Percentiles rank a stretch among this genome's conserved stretches.
These are phyloP conservation scores for Coreoperca whiteheadi DNA, from an alignment of 2,113 vertebrate genomes.

Conservation along the genomic window DNA sequence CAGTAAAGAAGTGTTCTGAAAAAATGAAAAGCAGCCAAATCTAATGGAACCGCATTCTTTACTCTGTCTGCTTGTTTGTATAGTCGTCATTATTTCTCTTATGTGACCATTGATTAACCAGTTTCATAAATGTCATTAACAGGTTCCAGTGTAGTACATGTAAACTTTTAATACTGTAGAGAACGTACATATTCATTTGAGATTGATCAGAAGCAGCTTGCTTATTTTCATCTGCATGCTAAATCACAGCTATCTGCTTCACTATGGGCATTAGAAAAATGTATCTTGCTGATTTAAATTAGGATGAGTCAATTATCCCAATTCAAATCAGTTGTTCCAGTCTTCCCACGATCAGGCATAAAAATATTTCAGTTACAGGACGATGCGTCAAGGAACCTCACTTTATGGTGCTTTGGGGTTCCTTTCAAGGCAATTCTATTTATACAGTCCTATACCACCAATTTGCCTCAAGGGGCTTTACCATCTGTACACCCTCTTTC, in stretches of 20 bases:
- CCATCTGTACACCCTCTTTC: no score
- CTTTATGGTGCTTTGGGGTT: not conserved
- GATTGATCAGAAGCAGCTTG: not conserved
- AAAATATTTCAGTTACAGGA: not conserved
- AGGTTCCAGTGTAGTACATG: not conserved
- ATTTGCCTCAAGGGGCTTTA: no score
- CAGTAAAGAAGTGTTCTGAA: not conserved
- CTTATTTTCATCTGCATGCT: not conserved
- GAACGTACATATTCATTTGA: not conserved
- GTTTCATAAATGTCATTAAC: not conserved
- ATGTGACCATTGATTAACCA: not conserved
- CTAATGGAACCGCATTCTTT: no score
- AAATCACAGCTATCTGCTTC: not conserved
- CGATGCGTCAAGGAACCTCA: not conserved
- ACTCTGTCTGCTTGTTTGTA: no score
- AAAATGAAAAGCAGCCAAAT: no score
- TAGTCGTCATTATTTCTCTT: not conserved
- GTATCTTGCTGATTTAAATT: not conserved
- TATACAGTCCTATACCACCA: no score
- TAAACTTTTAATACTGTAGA: not conserved
- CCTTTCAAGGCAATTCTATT: not conserved
- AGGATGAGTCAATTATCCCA: not conserved
- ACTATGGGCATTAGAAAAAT: not conserved
- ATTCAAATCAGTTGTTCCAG: not conserved
- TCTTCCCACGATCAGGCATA: not conserved